Evolutionary conservation across 2,797 vertebrate species (phyloP).

Genomic region (Lepus oiostolus): DNA sequence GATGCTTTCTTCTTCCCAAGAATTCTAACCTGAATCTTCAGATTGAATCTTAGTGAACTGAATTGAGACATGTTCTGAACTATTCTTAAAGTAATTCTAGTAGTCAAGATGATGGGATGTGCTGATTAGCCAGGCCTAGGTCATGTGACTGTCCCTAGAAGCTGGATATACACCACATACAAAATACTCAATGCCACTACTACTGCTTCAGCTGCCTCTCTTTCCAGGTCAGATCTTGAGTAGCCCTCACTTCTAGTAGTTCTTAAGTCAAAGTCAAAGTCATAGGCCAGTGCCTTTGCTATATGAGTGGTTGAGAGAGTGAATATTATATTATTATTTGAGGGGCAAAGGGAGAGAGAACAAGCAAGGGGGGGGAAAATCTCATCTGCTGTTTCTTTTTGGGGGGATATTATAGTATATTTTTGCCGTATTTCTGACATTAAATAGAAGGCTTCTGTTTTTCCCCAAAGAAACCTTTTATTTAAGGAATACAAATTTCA

Average conservation of each 20-base stretch:
- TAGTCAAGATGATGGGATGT: neutral
- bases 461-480: too few species aligned
- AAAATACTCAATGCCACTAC: neutral
- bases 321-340: too few species aligned
- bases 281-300: neutral
- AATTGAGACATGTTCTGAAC: neutral
- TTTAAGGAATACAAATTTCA: too few species aligned
- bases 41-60: neutral
- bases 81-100: neutral
- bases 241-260: neutral
- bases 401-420: too few species aligned
- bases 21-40: neutral
- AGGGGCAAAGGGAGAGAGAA: too few species aligned
- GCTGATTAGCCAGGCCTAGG: neutral
- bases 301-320: neutral
- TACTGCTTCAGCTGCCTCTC: neutral
- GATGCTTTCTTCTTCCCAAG: neutral
- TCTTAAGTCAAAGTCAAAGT: conserved; percentile 26
- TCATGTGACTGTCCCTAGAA: neutral
- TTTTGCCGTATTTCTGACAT: too few species aligned
- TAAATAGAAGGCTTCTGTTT: too few species aligned
- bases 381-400: too few species aligned
- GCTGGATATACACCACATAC: neutral
- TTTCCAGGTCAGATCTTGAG: neutral
- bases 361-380: too few species aligned